Conservation (phyloP, 2,797 vertebrate species). For the Scyliorhinus canicula region DNA sequence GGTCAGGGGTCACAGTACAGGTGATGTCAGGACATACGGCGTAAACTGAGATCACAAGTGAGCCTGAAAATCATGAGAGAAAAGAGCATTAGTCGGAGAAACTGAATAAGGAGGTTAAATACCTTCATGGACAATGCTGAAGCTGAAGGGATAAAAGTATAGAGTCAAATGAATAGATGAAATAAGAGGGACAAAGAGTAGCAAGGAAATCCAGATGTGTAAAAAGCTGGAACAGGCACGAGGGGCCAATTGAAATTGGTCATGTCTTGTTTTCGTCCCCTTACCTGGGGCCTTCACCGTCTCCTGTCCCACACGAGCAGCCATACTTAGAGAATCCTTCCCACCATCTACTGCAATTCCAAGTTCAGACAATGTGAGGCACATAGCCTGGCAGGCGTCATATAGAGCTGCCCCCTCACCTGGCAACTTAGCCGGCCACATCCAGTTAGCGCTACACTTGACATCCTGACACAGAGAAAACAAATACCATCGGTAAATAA, state of each 20-base stretch:
- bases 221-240: background rate
- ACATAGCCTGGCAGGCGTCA: slow-evolving; percentile 76
- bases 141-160: background rate
- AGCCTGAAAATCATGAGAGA: slow-evolving; percentile 57
- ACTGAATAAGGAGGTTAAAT: background rate
- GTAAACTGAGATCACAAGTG: slow-evolving; percentile 83
- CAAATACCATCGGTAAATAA: background rate
- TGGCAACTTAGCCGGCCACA: slow-evolving; percentile 84
- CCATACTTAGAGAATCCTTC: slow-evolving; percentile 94
- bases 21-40: slow-evolving; percentile 84
- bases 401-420: slow-evolving; percentile 74
- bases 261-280: background rate
- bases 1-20: slow-evolving; percentile 83
- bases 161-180: background rate
- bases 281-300: slow-evolving; percentile 83
- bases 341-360: slow-evolving; percentile 84
- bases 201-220: background rate
- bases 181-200: background rate
- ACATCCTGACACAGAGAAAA: slow-evolving; percentile 64
- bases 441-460: slow-evolving; percentile 93
- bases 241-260: background rate
- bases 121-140: background rate
- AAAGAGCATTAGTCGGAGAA: background rate
- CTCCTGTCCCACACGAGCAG: slow-evolving; percentile 70
- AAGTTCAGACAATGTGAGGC: slow-evolving; percentile 69